Percentiles rank a stretch among this genome's conserved stretches.
phyloP scores from a whole-genome alignment of 2,113 vertebrate species.

The Platichthys flesus region DNA sequence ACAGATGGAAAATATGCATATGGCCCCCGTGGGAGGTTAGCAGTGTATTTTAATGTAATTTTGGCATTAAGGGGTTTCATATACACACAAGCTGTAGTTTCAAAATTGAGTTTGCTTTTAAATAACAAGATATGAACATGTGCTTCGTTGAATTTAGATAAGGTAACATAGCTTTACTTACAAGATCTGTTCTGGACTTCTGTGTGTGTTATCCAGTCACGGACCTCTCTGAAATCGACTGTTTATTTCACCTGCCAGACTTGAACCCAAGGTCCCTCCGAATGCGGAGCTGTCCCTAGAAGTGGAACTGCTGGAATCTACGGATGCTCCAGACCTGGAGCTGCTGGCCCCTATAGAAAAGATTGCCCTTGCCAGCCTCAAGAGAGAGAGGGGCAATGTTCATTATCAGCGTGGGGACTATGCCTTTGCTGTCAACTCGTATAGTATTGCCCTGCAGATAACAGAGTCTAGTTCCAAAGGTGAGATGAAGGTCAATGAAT shows the following conservation, averaged over 20 bases:
- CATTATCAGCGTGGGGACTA: constrained; percentile 93
- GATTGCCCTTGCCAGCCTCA: constrained; percentile 86
- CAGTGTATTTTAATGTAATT: not conserved
- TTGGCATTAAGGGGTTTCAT: not conserved
- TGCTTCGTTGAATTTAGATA: too few species aligned
- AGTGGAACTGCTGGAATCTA: constrained; percentile 85
- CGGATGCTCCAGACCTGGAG: constrained; percentile 88
- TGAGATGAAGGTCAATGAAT: constrained; percentile 51
- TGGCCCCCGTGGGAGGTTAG: constrained; percentile 89
- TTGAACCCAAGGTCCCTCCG: constrained; percentile 86
- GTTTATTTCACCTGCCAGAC: constrained; percentile 33
- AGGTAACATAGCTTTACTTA: not conserved
- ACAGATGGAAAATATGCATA: constrained; percentile 93
- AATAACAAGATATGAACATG: not conserved
- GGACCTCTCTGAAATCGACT: not conserved
- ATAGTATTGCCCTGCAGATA: constrained; percentile 91
- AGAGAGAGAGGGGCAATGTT: constrained; percentile 90
- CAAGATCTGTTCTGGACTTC: not conserved
- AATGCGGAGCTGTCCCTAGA: constrained; percentile 85
- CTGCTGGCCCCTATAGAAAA: constrained; percentile 86
- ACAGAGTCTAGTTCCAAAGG: constrained; percentile 93
- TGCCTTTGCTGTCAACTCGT: constrained; percentile 93
- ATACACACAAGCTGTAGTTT: not conserved
- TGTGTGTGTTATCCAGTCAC: not conserved
- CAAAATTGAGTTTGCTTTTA: not conserved